These are phyloP conservation scores for Brachionus calyciflorus DNA, from an alignment of 1,140 invertebrate species.

Conservation along the genomic window DNA sequence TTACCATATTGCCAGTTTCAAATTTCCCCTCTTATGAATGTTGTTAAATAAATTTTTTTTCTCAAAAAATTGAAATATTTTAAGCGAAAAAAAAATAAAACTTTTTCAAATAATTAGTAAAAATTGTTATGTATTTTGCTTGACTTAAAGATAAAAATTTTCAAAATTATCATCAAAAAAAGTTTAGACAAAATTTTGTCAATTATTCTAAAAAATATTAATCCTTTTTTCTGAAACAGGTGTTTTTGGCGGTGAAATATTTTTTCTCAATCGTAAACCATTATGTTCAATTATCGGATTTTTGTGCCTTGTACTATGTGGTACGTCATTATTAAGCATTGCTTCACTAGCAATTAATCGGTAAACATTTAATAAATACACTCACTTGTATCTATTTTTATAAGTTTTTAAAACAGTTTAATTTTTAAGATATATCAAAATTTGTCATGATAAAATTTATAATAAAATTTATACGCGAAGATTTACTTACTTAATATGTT, in stretches of 20 bases:
- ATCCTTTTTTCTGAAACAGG: background rate
- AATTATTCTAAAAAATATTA: no score
- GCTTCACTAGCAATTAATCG: background rate
- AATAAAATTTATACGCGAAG: background rate
- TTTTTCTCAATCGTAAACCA: slow-evolving; percentile 5
- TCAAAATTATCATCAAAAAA: no score
- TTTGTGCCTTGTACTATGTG: slow-evolving; percentile 2
- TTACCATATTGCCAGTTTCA: no score
- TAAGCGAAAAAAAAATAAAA: no score
- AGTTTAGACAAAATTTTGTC: no score
- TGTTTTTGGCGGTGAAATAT: background rate
- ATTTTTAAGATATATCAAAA: slow-evolving; percentile 32
- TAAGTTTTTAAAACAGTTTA: no score
- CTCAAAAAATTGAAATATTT: no score
- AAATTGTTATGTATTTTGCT: no score
- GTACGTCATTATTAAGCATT: slow-evolving; percentile 1
- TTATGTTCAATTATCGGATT: slow-evolving; percentile 25
- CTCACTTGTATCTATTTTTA: background rate
- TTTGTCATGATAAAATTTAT: slow-evolving; percentile 20
- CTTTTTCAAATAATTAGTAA: no score
- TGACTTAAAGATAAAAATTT: no score
- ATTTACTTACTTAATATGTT: background rate
- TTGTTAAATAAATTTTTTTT: no score
- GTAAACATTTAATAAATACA: background rate
- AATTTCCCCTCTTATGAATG: no score